Evolutionary conservation across 2,888 invertebrate genomes (phyloP).

Genomic region (Temnothorax ravouxi): DNA sequence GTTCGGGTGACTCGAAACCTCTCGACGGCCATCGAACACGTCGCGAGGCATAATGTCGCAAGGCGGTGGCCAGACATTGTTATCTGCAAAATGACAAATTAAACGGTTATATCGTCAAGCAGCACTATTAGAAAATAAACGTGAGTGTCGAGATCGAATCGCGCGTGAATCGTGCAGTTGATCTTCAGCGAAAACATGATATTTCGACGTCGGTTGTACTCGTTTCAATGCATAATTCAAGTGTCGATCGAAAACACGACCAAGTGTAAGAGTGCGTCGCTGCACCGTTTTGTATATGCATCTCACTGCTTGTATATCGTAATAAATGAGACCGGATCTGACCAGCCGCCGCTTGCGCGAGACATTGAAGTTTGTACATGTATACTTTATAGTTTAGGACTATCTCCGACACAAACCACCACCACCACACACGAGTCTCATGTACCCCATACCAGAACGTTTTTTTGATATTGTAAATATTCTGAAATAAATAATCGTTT

Average conservation of each 20-base stretch:
- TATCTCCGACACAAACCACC: slow-evolving; percentile 65
- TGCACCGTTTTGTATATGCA: slow-evolving; percentile 67
- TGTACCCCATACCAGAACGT: slow-evolving; percentile 78
- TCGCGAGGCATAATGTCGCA: slow-evolving; percentile 73
- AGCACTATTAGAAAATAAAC: neutral
- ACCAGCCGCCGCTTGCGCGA: slow-evolving; percentile 74
- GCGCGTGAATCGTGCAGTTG: neutral
- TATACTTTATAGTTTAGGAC: slow-evolving; percentile 79
- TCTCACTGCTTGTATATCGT: slow-evolving; percentile 69
- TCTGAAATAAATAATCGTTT: slow-evolving; percentile 86
- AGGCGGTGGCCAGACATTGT: slow-evolving; percentile 78
- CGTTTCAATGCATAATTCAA: slow-evolving; percentile 6
- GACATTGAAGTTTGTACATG: slow-evolving; percentile 76
- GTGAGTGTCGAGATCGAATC: slow-evolving; percentile 13
- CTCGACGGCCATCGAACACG: slow-evolving; percentile 58
- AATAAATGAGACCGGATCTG: slow-evolving; percentile 61
- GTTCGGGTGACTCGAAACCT: neutral
- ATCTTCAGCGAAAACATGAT: slow-evolving; percentile 16
- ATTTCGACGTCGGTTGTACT: slow-evolving; percentile 10
- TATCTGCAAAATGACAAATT: slow-evolving; percentile 72
- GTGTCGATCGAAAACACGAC: neutral
- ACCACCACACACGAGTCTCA: slow-evolving; percentile 71
- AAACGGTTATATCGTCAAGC: neutral
- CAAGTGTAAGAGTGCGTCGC: slow-evolving; percentile 60
- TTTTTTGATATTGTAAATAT: slow-evolving; percentile 85